These are phyloP conservation scores for Xiphias gladius DNA, from an alignment of 2,113 vertebrate species.

Conservation along the genomic window DNA sequence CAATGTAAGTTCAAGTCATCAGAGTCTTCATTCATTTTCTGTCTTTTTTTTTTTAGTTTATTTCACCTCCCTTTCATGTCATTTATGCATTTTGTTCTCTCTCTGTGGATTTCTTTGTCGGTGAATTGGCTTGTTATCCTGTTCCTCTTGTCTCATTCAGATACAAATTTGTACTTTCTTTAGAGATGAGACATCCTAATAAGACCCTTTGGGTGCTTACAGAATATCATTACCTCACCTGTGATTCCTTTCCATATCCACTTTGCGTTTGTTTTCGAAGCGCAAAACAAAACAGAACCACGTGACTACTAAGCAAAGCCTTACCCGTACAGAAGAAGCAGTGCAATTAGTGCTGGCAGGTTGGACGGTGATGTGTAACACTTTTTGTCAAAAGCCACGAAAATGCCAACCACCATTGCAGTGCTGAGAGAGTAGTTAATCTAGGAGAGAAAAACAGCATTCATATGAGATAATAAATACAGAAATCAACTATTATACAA, in stretches of 20 bases:
- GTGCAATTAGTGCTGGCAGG: conserved; percentile 89
- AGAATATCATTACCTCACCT: not conserved
- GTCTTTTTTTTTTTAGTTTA: not conserved
- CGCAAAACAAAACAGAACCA: not conserved
- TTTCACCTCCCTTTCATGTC: not conserved
- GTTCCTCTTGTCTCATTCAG: not conserved
- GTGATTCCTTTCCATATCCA: not conserved
- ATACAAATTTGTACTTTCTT: not conserved
- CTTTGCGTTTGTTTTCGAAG: not conserved
- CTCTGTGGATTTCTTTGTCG: not conserved
- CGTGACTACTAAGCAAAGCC: conserved; percentile 37
- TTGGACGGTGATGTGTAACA: conserved; percentile 91
- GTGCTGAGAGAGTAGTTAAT: conserved; percentile 92
- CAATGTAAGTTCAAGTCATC: not conserved
- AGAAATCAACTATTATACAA: not conserved
- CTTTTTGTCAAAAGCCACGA: conserved; percentile 92
- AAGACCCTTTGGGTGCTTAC: conserved; percentile 7
- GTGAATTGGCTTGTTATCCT: not conserved
- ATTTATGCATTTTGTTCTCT: not conserved
- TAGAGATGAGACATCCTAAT: not conserved
- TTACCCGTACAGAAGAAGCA: conserved; percentile 96
- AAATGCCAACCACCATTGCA: conserved; percentile 92
- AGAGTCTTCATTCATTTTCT: not conserved
- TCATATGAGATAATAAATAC: not conserved
- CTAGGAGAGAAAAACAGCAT: conserved; percentile 74